Conservation (phyloP, 2,888 invertebrate genomes). For the Dioctria linearis region DNA sequence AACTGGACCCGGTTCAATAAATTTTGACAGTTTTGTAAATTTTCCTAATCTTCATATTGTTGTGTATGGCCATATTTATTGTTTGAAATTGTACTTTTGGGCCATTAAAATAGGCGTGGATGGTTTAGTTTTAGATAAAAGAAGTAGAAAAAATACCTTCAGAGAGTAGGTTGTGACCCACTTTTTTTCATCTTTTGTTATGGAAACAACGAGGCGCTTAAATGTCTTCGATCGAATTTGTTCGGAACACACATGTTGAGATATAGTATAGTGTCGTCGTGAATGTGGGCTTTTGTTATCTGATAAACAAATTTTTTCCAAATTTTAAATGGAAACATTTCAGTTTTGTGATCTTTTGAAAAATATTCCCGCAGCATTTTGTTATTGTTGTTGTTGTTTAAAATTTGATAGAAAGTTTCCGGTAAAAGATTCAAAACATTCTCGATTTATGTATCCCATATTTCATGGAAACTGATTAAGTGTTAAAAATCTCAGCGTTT, state of each 20-base stretch:
- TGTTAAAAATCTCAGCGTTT: too few relatives aligned
- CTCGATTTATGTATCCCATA: too few relatives aligned
- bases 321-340: neutral
- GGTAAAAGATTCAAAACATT: too few relatives aligned
- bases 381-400: too few relatives aligned
- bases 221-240: neutral
- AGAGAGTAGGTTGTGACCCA: slow-evolving; percentile 31
- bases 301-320: neutral
- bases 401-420: too few relatives aligned
- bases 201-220: neutral
- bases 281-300: neutral
- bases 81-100: neutral
- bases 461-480: too few relatives aligned
- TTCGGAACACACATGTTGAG: neutral
- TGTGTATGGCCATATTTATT: slow-evolving; percentile 18
- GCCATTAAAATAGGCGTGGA: neutral
- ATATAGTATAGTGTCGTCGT: neutral
- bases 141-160: neutral
- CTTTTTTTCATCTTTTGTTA: neutral
- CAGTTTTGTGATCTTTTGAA: too few relatives aligned
- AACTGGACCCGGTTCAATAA: slow-evolving; percentile 1
- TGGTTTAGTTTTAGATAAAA: neutral
- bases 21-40: slow-evolving; percentile 31
- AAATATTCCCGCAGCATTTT: too few relatives aligned
- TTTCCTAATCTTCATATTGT: slow-evolving; percentile 21